Evolutionary conservation across 2,888 invertebrate species (phyloP).

Genomic region (Eupeodes latifasciatus): DNA sequence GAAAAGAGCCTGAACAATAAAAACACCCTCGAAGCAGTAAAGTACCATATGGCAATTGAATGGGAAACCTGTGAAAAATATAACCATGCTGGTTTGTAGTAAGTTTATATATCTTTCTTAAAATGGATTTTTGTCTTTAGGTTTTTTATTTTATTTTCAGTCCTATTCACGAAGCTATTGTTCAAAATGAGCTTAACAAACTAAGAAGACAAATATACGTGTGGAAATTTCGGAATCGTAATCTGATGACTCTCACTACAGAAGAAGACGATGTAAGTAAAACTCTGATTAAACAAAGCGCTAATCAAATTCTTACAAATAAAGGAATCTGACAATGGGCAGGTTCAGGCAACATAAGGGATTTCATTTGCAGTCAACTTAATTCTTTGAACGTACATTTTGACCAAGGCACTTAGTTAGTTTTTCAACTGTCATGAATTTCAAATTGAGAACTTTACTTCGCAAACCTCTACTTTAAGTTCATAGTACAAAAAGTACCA

Average conservation of each 20-base stretch:
- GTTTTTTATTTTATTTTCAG: constrained; percentile 40
- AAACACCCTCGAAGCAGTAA: constrained; percentile 13
- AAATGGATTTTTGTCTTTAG: background rate
- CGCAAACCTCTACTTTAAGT: too few species aligned
- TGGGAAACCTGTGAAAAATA: constrained; percentile 24
- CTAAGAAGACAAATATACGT: constrained; percentile 72
- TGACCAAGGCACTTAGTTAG: too few species aligned
- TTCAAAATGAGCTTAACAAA: constrained; percentile 54
- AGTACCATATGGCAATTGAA: constrained; percentile 27
- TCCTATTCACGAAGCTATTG: constrained; percentile 75
- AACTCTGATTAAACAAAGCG: too few species aligned
- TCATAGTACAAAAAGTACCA: too few species aligned
- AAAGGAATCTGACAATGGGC: too few species aligned
- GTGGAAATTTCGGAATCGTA: constrained; percentile 42
- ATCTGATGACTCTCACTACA: constrained; percentile 60
- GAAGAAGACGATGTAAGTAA: constrained; percentile 65
- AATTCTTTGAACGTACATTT: too few species aligned
- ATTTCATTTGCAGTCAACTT: too few species aligned
- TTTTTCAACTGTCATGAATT: too few species aligned
- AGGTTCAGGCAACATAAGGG: too few species aligned
- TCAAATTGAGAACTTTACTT: too few species aligned
- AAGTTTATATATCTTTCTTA: background rate
- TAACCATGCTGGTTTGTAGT: constrained; percentile 32
- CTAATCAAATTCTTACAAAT: too few species aligned
- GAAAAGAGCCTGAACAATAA: background rate